Percentiles rank a stretch among this genome's conserved stretches.
Conservation (phyloP, 2,113 vertebrate genomes). For the Cavia porcellus region DNA sequence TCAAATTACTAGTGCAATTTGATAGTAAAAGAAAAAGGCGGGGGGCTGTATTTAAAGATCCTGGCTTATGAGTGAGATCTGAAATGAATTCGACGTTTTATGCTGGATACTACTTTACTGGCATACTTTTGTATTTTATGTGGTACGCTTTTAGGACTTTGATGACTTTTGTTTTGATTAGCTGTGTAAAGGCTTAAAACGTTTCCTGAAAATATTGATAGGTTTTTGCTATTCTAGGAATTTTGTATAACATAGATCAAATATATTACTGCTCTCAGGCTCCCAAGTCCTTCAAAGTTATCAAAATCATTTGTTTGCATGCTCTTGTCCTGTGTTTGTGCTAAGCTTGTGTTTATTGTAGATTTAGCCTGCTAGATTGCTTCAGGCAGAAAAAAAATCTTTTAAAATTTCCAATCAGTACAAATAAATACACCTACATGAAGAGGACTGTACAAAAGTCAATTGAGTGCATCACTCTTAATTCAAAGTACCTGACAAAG, state of each 20-base stretch:
- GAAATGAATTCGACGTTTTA: constrained; percentile 30
- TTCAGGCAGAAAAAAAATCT: constrained; percentile 35
- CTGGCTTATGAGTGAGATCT: constrained; percentile 23
- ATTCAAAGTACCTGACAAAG: constrained; percentile 63
- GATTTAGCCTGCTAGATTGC: constrained; percentile 46
- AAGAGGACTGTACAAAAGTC: constrained; percentile 56
- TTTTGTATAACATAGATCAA: constrained; percentile 49
- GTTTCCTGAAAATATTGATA: constrained; percentile 66
- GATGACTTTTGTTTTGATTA: constrained; percentile 69
- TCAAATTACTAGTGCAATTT: not conserved
- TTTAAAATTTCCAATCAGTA: constrained; percentile 61
- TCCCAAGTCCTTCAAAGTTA: constrained; percentile 9
- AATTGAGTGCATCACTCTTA: constrained; percentile 63
- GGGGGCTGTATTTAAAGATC: not conserved
- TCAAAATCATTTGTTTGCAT: constrained; percentile 21
- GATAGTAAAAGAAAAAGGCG: not conserved
- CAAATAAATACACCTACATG: constrained; percentile 27
- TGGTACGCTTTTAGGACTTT: constrained; percentile 49
- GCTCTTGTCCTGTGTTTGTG: constrained; percentile 12
- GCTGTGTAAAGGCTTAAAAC: constrained; percentile 65
- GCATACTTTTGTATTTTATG: constrained; percentile 50
- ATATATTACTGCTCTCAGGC: not conserved
- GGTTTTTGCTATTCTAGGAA: constrained; percentile 55
- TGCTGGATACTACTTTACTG: not conserved
- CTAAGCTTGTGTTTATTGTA: constrained; percentile 53